A percentile compares a stretch with the other conserved stretches of the same genome.
Conservation (phyloP, 2,797 vertebrate species). For the Peromyscus melanophrys region DNA sequence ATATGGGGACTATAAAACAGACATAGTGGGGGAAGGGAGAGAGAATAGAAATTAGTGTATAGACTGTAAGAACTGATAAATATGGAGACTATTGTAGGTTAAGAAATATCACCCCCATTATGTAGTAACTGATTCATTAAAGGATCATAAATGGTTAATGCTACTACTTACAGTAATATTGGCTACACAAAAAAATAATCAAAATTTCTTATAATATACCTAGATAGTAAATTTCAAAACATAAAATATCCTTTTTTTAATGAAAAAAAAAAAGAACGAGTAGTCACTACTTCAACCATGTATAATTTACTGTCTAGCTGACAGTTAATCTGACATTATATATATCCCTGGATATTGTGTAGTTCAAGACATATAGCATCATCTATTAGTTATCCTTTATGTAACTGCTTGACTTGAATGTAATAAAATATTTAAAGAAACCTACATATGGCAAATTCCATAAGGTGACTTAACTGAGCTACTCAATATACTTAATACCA, state of each 20-base stretch:
- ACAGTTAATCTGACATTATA: neutral
- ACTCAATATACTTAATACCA: neutral
- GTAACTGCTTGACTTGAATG: neutral
- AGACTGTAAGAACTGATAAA: too few relatives aligned
- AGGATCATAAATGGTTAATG: neutral
- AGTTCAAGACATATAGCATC: neutral
- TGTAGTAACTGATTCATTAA: too few relatives aligned
- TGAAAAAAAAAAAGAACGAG: neutral
- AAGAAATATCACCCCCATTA: too few relatives aligned
- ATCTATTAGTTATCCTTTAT: neutral
- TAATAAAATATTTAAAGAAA: neutral
- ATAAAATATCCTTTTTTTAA: neutral
- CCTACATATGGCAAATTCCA: neutral
- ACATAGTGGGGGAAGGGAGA: too few relatives aligned
- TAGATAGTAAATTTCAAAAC: conserved; percentile 5
- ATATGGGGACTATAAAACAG: too few relatives aligned
- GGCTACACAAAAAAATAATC: neutral
- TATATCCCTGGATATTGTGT: neutral
- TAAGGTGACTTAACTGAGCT: neutral
- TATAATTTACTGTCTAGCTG: neutral
- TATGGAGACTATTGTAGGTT: too few relatives aligned
- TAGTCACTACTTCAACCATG: neutral
- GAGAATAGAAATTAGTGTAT: too few relatives aligned
- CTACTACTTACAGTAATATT: neutral
- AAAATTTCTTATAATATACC: neutral